These are phyloP conservation scores for Seladonia tumulorum DNA, from an alignment of 2,888 invertebrate species.

Conservation along the genomic window DNA sequence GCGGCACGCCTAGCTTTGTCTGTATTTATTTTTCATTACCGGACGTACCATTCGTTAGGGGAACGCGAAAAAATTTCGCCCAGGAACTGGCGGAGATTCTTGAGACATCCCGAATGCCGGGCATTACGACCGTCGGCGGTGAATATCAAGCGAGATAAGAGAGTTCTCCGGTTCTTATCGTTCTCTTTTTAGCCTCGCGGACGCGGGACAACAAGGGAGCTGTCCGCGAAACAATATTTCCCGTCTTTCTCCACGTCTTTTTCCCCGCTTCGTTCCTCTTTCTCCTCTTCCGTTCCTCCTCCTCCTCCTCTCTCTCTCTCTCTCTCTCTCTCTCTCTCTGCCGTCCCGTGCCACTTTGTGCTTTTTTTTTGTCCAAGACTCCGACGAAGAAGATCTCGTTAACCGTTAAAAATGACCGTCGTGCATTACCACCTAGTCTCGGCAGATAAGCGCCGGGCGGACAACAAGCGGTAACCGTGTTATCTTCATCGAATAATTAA, in stretches of 20 bases:
- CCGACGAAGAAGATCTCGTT: conserved; percentile 44
- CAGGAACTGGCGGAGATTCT: conserved; percentile 20
- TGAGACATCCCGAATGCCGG: conserved; percentile 37
- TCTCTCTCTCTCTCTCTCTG: too few relatives aligned
- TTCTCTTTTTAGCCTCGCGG: conserved; percentile 37
- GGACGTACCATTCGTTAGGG: neutral
- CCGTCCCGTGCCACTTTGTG: neutral
- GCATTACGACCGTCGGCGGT: conserved; percentile 28
- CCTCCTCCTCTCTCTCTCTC: neutral
- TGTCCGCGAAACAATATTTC: conserved; percentile 52
- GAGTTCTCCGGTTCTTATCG: conserved; percentile 44
- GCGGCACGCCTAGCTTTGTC: neutral
- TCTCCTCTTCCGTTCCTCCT: neutral
- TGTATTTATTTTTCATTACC: conserved; percentile 32
- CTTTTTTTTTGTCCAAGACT: conserved; percentile 1
- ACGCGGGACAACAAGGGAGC: conserved; percentile 42
- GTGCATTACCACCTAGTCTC: conserved; percentile 43
- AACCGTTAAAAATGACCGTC: conserved; percentile 53
- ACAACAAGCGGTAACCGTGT: conserved; percentile 38
- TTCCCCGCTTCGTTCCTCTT: neutral
- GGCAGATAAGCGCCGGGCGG: conserved; percentile 49
- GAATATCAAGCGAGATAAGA: conserved; percentile 44
- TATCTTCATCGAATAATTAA: conserved; percentile 70
- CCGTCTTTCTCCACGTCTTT: conserved; percentile 5
- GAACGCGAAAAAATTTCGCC: neutral